Conservation (phyloP, 2,113 vertebrate species). For the Bos javanicus region DNA sequence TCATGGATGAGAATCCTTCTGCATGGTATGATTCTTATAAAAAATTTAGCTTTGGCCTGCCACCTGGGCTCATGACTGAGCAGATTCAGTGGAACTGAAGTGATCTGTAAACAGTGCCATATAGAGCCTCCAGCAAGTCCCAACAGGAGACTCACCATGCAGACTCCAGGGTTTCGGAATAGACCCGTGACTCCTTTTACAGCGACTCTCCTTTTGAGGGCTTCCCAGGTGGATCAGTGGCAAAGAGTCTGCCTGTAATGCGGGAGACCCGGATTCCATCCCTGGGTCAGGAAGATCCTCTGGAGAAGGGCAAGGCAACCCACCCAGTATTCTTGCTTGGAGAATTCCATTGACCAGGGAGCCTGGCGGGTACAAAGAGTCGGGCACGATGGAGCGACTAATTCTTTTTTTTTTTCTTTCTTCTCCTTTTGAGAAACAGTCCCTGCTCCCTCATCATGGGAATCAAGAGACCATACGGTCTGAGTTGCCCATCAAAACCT, state of each 20-base stretch:
- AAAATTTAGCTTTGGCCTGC: neutral
- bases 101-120: neutral
- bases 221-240: neutral
- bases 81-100: too few relatives aligned
- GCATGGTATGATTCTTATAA: neutral
- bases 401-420: neutral
- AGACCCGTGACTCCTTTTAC: neutral
- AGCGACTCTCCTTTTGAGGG: neutral
- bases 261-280: neutral
- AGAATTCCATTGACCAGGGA: neutral
- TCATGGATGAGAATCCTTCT: neutral
- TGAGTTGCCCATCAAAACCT: neutral
- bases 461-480: neutral
- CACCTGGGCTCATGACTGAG: neutral
- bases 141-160: fast-evolving
- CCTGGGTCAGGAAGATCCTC: neutral
- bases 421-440: neutral
- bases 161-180: neutral
- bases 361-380: neutral
- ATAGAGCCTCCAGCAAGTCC: neutral
- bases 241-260: neutral
- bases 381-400: fast-evolving
- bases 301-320: neutral
- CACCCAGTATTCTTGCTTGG: neutral
- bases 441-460: neutral